These are phyloP conservation scores for Drosophila vallismaia DNA, from an alignment of 2,888 invertebrate genomes.

Conservation along the genomic window DNA sequence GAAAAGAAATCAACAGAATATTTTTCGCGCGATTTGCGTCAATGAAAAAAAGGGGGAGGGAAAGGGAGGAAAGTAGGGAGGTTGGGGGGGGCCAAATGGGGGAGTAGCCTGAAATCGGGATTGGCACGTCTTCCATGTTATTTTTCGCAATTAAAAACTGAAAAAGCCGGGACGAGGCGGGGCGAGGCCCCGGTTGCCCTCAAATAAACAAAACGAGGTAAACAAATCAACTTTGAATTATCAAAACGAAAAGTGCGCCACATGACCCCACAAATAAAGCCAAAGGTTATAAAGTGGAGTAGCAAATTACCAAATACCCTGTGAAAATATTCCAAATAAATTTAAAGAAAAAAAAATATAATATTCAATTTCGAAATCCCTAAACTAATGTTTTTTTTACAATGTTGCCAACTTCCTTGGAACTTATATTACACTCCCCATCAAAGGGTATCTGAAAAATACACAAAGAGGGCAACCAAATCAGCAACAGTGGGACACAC, in stretches of 20 bases:
- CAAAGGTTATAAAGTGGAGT: too few relatives aligned
- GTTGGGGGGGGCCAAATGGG: conserved; percentile 3
- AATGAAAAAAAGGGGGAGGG: conserved; percentile 52
- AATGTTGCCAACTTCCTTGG: not conserved
- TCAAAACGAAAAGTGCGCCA: conserved; percentile 45
- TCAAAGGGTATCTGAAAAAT: not conserved
- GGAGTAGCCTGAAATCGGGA: conserved; percentile 29
- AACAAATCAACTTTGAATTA: conserved; percentile 71
- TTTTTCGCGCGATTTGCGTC: conserved; percentile 75
- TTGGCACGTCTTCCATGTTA: conserved; percentile 35
- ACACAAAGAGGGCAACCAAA: conserved; percentile 45
- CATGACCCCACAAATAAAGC: conserved; percentile 26
- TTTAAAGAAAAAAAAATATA: too few relatives aligned
- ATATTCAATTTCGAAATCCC: not conserved
- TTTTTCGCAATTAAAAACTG: conserved; percentile 68
- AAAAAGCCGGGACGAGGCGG: conserved; percentile 13
- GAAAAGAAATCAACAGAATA: conserved; percentile 61
- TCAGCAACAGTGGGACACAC: conserved; percentile 57
- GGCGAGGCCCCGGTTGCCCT: conserved; percentile 16
- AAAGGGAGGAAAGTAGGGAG: too few relatives aligned
- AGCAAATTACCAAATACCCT: conserved; percentile 6
- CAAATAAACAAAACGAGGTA: conserved; percentile 60
- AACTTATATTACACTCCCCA: not conserved
- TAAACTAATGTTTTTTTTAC: not conserved
- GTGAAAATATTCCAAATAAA: too few relatives aligned